These are phyloP conservation scores for Phrynosoma blainvillii DNA, from an alignment of 2,113 vertebrate genomes.

Conservation along the genomic window DNA sequence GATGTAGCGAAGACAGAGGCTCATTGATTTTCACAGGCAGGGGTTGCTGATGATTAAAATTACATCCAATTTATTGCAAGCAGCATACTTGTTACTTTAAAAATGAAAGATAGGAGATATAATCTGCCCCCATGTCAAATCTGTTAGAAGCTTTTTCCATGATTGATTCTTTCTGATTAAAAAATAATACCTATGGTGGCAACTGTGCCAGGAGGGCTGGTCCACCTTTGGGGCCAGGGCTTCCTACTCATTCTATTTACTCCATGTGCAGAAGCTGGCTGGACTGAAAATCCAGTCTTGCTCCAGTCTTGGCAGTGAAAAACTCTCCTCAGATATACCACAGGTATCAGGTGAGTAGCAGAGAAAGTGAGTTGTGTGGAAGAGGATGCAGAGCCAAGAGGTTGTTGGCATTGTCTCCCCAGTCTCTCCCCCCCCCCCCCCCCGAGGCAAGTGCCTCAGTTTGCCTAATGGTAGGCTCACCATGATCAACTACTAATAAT, in stretches of 20 bases:
- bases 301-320: neutral
- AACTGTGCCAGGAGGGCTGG: too few species aligned
- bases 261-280: neutral
- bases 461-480: neutral
- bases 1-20: neutral
- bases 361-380: neutral
- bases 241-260: neutral
- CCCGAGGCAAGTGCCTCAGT: neutral
- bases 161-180: neutral
- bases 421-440: neutral
- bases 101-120: neutral
- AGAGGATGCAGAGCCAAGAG: too few species aligned
- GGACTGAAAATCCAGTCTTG: neutral
- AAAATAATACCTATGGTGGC: too few species aligned
- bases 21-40: neutral
- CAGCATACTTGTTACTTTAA: neutral
- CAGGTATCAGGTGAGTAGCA: neutral
- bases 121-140: neutral
- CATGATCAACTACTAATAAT: too few species aligned
- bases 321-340: neutral
- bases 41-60: neutral
- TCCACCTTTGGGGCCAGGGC: too few species aligned
- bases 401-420: too few species aligned
- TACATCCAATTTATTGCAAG: neutral
- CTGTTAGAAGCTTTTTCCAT: neutral